phyloP scores from a whole-genome alignment of 2,113 vertebrate genomes.

The Coracopsis vasa region DNA sequence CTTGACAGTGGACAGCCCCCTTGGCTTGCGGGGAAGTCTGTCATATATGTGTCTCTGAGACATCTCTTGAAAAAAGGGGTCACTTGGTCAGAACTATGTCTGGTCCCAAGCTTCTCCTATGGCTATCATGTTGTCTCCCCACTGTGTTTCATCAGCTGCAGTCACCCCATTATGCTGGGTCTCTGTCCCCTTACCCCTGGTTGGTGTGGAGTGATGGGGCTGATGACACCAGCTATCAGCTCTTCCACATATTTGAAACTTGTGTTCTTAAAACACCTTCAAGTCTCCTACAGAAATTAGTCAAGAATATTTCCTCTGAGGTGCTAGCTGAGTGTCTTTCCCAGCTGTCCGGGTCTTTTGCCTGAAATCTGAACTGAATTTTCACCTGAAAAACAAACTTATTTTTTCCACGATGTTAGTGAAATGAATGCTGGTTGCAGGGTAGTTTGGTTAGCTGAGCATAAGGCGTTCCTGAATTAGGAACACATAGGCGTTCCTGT shows the following conservation, averaged over 20 bases:
- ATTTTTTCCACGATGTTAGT: not conserved
- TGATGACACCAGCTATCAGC: fast-evolving
- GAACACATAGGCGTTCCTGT: not conserved
- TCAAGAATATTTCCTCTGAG: not conserved
- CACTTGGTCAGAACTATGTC: fast-evolving
- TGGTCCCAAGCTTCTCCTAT: not conserved
- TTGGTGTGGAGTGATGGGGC: not conserved
- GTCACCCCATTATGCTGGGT: not conserved
- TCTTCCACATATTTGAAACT: not conserved
- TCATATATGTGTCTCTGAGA: not conserved
- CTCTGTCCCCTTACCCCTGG: not conserved
- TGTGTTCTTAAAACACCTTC: not conserved
- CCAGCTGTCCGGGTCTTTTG: not conserved
- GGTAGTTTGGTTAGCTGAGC: not conserved
- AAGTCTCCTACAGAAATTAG: not conserved
- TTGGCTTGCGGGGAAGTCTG: not conserved
- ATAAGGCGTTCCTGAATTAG: not conserved
- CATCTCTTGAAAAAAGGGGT: not conserved
- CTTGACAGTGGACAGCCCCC: not conserved
- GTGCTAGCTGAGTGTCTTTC: not conserved
- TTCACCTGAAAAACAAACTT: not conserved
- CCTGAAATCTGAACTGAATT: not conserved
- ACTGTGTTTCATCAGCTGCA: not conserved
- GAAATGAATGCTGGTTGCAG: not conserved
- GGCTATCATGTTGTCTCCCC: not conserved